phyloP scores from a whole-genome alignment of 1,140 invertebrate species.

The Drosophila nebulosa region DNA sequence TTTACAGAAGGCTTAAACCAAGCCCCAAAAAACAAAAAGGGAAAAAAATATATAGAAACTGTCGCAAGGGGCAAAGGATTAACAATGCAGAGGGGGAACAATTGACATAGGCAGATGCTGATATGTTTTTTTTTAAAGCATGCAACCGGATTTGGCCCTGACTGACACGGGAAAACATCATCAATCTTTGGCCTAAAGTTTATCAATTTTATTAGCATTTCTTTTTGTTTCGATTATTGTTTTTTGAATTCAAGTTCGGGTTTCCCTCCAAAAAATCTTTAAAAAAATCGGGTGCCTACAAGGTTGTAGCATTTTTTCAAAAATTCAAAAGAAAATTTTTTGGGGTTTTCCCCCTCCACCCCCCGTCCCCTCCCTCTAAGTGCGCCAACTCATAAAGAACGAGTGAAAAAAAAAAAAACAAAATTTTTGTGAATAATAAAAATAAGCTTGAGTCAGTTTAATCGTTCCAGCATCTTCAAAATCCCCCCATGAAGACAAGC shows the following conservation, averaged over 20 bases:
- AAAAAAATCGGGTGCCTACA: slow-evolving; percentile 19
- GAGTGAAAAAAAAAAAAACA: slow-evolving; percentile 28
- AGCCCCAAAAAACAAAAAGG: slow-evolving; percentile 20
- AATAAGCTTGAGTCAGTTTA: slow-evolving; percentile 22
- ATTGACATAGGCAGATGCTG: slow-evolving; percentile 24
- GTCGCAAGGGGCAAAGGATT: slow-evolving; percentile 19
- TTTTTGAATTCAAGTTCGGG: slow-evolving; percentile 24
- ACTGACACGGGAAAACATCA: slow-evolving; percentile 37
- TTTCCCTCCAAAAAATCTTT: slow-evolving; percentile 49
- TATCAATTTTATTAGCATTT: slow-evolving; percentile 74
- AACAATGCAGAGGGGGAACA: slow-evolving; percentile 17
- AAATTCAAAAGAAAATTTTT: slow-evolving; percentile 58
- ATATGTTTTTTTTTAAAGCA: slow-evolving; percentile 36
- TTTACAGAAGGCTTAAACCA: slow-evolving; percentile 48
- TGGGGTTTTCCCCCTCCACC: slow-evolving; percentile 40
- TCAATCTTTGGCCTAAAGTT: slow-evolving; percentile 62
- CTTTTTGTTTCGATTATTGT: slow-evolving; percentile 8
- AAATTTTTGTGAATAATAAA: slow-evolving; percentile 65
- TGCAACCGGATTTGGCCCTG: slow-evolving; percentile 40
- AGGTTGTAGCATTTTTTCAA: slow-evolving; percentile 67
- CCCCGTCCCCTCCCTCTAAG: slow-evolving; percentile 21
- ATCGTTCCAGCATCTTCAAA: slow-evolving; percentile 48
- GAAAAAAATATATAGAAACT: slow-evolving; percentile 6
- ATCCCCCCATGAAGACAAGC: slow-evolving; percentile 55
- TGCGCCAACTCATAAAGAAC: slow-evolving; percentile 72